Conservation (phyloP, 2,888 invertebrate species). For the Hoplodrina blanda region DNA sequence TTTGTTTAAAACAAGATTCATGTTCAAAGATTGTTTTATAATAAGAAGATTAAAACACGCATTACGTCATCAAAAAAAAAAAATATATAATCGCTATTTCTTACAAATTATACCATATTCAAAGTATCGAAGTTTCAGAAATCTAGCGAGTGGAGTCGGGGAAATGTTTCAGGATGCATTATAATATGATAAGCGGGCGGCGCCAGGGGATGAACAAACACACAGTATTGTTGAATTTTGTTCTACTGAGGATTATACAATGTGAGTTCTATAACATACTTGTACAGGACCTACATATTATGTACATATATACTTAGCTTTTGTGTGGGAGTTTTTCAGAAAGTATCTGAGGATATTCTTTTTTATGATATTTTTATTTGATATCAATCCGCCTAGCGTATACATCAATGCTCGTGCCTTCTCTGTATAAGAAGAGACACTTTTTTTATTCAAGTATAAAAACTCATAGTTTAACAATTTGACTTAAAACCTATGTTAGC, state of each 20-base stretch:
- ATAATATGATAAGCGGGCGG: slow-evolving; percentile 71
- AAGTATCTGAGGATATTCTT: not conserved
- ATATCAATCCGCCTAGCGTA: too few species aligned
- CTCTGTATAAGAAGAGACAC: too few species aligned
- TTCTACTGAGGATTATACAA: not conserved
- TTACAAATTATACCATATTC: slow-evolving; percentile 26
- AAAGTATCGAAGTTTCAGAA: slow-evolving; percentile 55
- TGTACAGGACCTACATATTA: too few species aligned
- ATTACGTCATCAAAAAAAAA: not conserved
- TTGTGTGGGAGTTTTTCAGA: not conserved
- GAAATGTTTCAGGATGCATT: slow-evolving; percentile 73
- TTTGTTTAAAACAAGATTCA: not conserved
- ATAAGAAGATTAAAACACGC: not conserved
- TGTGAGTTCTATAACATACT: not conserved
- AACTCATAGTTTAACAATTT: too few species aligned
- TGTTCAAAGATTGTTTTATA: not conserved
- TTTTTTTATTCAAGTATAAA: too few species aligned
- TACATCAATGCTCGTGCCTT: too few species aligned
- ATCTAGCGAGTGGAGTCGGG: slow-evolving; percentile 66
- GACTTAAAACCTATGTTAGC: too few species aligned
- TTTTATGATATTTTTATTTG: not conserved
- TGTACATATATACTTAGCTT: not conserved
- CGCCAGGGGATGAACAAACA: slow-evolving; percentile 42
- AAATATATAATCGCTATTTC: slow-evolving; percentile 18
- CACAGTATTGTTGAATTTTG: slow-evolving; percentile 22